Evolutionary conservation across 2,797 vertebrate species (phyloP).

Genomic region (Acrossocheilus wenchowensis): DNA sequence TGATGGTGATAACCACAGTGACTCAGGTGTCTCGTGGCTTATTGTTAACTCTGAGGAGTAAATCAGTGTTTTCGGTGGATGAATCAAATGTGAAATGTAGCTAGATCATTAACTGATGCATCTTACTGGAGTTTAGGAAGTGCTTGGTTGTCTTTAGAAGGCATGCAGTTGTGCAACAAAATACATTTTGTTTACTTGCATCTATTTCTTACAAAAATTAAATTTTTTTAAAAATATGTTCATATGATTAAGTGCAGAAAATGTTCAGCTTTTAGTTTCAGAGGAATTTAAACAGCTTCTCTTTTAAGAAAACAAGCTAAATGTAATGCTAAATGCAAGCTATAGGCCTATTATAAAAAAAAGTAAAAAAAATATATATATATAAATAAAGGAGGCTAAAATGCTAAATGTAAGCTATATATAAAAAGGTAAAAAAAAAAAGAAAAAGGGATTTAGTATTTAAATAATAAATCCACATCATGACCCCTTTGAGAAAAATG

Average conservation of each 20-base stretch:
- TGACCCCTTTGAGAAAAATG: too few species aligned
- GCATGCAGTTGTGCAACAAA: not conserved
- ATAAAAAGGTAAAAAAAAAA: too few species aligned
- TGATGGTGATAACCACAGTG: slow-evolving; percentile 38
- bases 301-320: not conserved
- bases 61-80: not conserved
- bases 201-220: not conserved
- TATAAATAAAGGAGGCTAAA: too few species aligned
- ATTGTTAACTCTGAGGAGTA: slow-evolving; percentile 26
- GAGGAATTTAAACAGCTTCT: not conserved
- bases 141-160: not conserved
- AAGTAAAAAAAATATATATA: too few species aligned
- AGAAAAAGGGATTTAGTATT: too few species aligned
- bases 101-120: not conserved
- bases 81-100: not conserved
- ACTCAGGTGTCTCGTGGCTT: slow-evolving; percentile 28
- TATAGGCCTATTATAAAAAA: too few species aligned
- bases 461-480: too few species aligned
- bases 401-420: too few species aligned
- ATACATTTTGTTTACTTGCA: slow-evolving; percentile 2
- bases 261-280: too few species aligned
- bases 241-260: too few species aligned
- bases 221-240: too few species aligned
- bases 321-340: too few species aligned
- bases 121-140: slow-evolving; percentile 7